Conservation (phyloP, 2,888 invertebrate species). For the Muscina levida region DNA sequence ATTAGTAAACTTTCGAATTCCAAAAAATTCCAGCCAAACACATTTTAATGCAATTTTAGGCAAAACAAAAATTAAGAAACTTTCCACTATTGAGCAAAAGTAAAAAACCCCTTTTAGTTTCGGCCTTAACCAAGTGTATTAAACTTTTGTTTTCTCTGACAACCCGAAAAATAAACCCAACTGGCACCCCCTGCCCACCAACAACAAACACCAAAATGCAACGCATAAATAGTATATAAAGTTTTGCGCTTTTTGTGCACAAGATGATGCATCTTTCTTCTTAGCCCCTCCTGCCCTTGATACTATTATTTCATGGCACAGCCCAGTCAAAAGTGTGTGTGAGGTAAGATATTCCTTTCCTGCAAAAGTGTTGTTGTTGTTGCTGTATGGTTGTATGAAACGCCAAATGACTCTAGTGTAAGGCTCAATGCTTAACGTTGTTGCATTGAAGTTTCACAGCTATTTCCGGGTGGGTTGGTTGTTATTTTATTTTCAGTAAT, state of each 20-base stretch:
- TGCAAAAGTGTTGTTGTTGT: no score
- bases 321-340: no score
- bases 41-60: conserved; percentile 65
- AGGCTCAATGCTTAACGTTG: neutral
- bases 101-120: conserved; percentile 32
- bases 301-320: no score
- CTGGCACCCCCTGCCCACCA: neutral
- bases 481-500: conserved; percentile 51
- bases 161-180: neutral
- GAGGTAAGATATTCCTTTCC: no score
- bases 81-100: neutral
- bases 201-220: neutral
- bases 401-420: neutral
- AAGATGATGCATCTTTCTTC: no score
- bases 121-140: conserved; percentile 28
- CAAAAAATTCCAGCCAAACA: conserved; percentile 60
- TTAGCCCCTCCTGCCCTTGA: no score
- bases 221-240: neutral
- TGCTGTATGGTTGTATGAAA: no score
- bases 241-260: neutral
- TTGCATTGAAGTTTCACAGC: neutral
- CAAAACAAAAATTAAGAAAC: conserved; percentile 50
- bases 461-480: conserved; percentile 6
- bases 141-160: conserved; percentile 26
- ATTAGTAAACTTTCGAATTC: conserved; percentile 47